Percentiles rank a stretch among this genome's conserved stretches.
Evolutionary conservation across 2,797 vertebrate genomes (phyloP).

Genomic region (Toxotes lorentzi): DNA sequence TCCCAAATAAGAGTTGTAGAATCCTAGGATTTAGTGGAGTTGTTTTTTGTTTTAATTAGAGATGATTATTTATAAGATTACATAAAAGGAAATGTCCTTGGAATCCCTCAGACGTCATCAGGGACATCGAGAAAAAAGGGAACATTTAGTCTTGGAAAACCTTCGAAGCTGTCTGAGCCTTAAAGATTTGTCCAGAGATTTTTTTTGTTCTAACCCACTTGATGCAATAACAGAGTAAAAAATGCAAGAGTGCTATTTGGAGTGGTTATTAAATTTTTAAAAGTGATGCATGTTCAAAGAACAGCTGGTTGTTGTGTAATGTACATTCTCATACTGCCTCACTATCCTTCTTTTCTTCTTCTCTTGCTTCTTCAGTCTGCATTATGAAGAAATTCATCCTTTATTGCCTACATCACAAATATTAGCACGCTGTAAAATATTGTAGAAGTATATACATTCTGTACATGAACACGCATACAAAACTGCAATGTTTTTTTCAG

Average conservation of each 20-base stretch:
- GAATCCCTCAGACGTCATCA: constrained; percentile 10
- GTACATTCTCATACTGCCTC: background rate
- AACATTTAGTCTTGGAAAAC: constrained; percentile 20
- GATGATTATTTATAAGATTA: background rate
- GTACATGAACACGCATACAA: constrained; percentile 3
- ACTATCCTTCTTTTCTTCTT: background rate
- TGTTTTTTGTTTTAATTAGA: constrained; percentile 7
- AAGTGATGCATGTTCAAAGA: constrained; percentile 18
- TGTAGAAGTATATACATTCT: background rate
- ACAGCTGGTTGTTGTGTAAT: constrained; percentile 2
- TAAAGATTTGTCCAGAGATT: constrained; percentile 12
- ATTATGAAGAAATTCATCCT: background rate
- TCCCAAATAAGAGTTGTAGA: constrained; percentile 4
- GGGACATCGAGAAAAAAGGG: background rate
- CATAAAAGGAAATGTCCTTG: constrained; percentile 2
- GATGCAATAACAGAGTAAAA: constrained; percentile 64
- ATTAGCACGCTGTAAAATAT: background rate
- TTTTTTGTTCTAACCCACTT: constrained; percentile 34
- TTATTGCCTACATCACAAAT: background rate
- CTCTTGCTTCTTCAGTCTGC: constrained; percentile 1
- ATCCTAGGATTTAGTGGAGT: background rate
- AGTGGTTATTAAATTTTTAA: constrained; percentile 45
- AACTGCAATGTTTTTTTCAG: background rate
- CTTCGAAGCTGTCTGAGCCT: background rate
- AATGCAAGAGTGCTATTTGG: constrained; percentile 59